A percentile compares a stretch with the other conserved stretches of the same genome.
Conservation (phyloP, 2,113 vertebrate species). For the Sisor rabdophorus region DNA sequence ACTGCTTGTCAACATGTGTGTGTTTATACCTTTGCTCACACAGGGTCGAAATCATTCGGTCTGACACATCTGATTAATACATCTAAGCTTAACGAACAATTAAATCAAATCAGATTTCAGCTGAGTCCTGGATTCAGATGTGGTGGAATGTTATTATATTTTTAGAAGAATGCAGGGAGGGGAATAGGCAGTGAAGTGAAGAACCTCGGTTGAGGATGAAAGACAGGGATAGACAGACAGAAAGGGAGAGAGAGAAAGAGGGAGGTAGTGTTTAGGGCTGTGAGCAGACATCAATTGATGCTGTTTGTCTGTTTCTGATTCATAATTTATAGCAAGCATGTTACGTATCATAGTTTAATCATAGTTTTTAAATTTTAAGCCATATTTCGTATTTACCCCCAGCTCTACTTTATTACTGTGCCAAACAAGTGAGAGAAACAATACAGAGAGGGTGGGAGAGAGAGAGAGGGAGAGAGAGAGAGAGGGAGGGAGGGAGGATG, state of each 20-base stretch:
- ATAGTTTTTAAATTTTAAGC: not conserved
- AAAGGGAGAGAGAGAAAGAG: conserved; percentile 13
- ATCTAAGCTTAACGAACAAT: not conserved
- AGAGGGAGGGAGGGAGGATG: no score
- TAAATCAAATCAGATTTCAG: conserved; percentile 17
- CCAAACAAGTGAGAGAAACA: not conserved
- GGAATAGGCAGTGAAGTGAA: conserved; percentile 11
- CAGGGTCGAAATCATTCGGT: not conserved
- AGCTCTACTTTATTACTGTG: conserved; percentile 80
- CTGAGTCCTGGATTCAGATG: not conserved
- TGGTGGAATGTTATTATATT: conserved; percentile 3
- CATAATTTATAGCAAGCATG: no score
- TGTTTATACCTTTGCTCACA: no score
- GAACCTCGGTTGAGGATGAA: conserved; percentile 17
- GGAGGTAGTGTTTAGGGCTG: conserved; percentile 41
- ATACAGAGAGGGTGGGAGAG: no score
- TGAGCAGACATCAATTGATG: conserved; percentile 29
- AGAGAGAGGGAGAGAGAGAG: no score
- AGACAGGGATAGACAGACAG: conserved; percentile 19
- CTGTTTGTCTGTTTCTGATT: not conserved
- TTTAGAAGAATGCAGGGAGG: conserved; percentile 2
- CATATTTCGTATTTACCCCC: conserved; percentile 81
- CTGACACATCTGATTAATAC: not conserved
- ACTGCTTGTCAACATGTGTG: no score
- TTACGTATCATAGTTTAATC: no score